Evolutionary conservation across 2,888 invertebrate species (phyloP).

Genomic region (Oscheius sp.): DNA sequence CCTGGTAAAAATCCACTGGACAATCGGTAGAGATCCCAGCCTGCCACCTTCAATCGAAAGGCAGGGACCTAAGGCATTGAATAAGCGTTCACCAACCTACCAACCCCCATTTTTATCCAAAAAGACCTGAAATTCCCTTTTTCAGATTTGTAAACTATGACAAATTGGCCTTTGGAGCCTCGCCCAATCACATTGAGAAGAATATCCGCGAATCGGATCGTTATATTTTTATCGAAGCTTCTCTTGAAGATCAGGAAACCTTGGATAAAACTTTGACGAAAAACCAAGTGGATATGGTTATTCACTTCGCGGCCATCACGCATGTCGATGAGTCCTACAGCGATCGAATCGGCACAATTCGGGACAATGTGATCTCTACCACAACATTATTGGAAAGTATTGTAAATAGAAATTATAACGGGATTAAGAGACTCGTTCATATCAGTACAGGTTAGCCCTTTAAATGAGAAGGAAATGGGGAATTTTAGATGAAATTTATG

Average conservation of each 20-base stretch:
- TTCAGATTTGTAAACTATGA: slow-evolving; percentile 69
- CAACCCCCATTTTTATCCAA: too few species aligned
- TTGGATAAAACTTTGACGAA: slow-evolving; percentile 58
- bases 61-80: too few species aligned
- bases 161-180: slow-evolving; percentile 69
- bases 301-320: slow-evolving; percentile 73
- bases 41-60: not conserved
- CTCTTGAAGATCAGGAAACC: slow-evolving; percentile 59
- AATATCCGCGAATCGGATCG: slow-evolving; percentile 56
- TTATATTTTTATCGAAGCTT: slow-evolving; percentile 66
- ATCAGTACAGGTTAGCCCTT: slow-evolving; percentile 69
- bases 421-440: slow-evolving; percentile 67
- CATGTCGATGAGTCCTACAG: slow-evolving; percentile 73
- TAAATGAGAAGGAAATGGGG: not conserved
- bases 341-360: slow-evolving; percentile 71
- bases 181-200: slow-evolving; percentile 50
- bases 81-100: too few species aligned
- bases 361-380: slow-evolving; percentile 70
- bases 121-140: not conserved
- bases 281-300: slow-evolving; percentile 67
- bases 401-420: slow-evolving; percentile 63
- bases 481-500: slow-evolving; percentile 73
- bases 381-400: slow-evolving; percentile 69
- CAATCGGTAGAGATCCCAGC: too few species aligned
- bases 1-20: too few species aligned